Conservation (phyloP, 1,140 invertebrate genomes). For the Dufourea novaeangliae region DNA sequence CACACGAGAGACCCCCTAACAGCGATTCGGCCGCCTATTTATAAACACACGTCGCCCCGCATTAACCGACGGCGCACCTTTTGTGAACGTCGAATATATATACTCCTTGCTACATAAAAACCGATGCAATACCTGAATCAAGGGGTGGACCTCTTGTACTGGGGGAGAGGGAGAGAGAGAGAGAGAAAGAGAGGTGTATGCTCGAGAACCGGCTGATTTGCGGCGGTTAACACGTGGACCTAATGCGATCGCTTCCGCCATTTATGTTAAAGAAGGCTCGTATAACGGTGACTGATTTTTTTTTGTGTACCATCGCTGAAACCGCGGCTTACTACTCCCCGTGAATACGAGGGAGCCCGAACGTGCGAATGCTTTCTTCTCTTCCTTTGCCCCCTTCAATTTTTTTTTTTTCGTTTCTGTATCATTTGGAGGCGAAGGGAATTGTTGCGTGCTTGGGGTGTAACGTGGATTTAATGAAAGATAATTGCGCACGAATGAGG, state of each 20-base stretch:
- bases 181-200: too few species aligned
- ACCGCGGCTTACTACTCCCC: not conserved
- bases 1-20: slow-evolving; percentile 33
- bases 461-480: too few species aligned
- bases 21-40: slow-evolving; percentile 55
- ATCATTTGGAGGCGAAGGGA: not conserved
- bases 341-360: not conserved
- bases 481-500: not conserved
- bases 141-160: too few species aligned
- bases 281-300: slow-evolving; percentile 52
- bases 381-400: not conserved
- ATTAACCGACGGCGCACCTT: slow-evolving; percentile 67
- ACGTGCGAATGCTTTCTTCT: not conserved
- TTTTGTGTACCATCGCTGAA: not conserved
- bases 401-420: not conserved
- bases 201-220: slow-evolving; percentile 47
- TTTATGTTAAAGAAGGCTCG: slow-evolving; percentile 63
- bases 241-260: slow-evolving; percentile 67
- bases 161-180: too few species aligned
- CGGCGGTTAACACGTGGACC: slow-evolving; percentile 59
- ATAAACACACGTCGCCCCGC: slow-evolving; percentile 68
- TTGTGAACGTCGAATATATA: slow-evolving; percentile 54
- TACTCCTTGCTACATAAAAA: slow-evolving; percentile 58
- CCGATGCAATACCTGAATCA: slow-evolving; percentile 57
- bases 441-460: not conserved